phyloP scores from a whole-genome alignment of 1,140 invertebrate genomes.

The Ectropis grisescens region DNA sequence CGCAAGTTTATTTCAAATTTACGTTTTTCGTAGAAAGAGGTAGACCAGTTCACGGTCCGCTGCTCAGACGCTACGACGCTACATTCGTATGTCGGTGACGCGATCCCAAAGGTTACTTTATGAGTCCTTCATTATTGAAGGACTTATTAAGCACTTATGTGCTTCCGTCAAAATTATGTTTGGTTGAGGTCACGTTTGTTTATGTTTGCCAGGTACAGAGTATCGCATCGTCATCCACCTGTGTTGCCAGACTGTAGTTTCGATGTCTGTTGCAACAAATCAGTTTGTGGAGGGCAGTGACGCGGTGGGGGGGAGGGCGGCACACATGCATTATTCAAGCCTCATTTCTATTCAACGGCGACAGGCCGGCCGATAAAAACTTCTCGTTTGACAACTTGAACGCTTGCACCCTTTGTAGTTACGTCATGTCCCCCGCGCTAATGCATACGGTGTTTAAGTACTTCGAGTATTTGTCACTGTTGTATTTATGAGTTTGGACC shows the following conservation, averaged over 20 bases:
- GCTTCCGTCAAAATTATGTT: no score
- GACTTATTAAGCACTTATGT: no score
- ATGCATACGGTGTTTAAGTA: conserved; percentile 15
- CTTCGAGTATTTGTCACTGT: conserved; percentile 16
- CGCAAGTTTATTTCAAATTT: no score
- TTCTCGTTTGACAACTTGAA: conserved; percentile 64
- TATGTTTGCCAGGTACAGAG: no score
- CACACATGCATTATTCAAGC: conserved; percentile 59
- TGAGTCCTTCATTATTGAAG: no score
- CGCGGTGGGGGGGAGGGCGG: conserved; percentile 21
- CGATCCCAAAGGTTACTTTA: no score
- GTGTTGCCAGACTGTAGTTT: not conserved
- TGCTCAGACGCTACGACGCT: no score
- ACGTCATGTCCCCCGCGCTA: conserved; percentile 38
- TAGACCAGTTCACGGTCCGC: no score
- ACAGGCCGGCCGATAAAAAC: conserved; percentile 63
- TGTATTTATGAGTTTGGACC: conserved; percentile 13
- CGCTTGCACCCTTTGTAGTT: conserved; percentile 64
- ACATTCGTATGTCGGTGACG: no score
- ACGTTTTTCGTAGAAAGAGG: no score
- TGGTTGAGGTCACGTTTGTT: no score
- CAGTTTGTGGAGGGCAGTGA: conserved; percentile 28
- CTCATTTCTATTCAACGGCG: conserved; percentile 64
- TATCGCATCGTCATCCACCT: no score
- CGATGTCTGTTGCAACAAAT: conserved; percentile 40